phyloP scores from a whole-genome alignment of 1,140 invertebrate species.

The Calephelis virginiensis region DNA sequence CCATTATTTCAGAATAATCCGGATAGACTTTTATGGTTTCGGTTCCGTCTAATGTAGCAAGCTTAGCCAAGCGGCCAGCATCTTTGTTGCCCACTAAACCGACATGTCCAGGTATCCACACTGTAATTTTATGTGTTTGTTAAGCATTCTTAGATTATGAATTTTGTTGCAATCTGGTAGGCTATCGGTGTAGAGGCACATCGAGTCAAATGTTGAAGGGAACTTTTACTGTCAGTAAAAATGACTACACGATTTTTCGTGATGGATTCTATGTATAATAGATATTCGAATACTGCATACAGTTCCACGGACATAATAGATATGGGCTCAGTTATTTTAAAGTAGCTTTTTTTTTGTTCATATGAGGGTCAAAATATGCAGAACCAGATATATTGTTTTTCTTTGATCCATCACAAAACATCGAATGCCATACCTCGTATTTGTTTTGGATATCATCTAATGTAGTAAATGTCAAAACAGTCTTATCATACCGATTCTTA shows the following conservation, averaged over 20 bases:
- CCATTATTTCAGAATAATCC: background rate
- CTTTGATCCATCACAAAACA: constrained; percentile 7
- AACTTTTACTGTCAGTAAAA: constrained; percentile 3
- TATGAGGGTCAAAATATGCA: background rate
- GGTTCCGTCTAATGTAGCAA: background rate
- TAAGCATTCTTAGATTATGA: background rate
- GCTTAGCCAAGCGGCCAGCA: constrained; percentile 4
- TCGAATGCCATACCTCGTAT: background rate
- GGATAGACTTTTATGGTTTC: background rate
- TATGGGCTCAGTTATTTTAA: background rate
- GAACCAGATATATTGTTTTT: background rate
- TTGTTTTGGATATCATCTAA: background rate
- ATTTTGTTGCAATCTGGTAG: constrained; percentile 11
- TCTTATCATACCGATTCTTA: background rate
- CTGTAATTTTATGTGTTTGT: constrained; percentile 3
- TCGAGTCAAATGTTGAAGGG: constrained; percentile 8
- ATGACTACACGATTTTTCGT: background rate
- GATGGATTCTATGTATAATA: background rate
- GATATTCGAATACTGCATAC: background rate
- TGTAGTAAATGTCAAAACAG: background rate
- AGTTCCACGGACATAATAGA: constrained; percentile 1
- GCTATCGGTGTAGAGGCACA: constrained; percentile 14
- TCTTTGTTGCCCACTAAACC: constrained; percentile 11
- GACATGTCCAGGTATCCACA: constrained; percentile 9
- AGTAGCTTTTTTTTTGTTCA: background rate